Conservation (phyloP, 2,888 invertebrate species). For the Timandra comae region DNA sequence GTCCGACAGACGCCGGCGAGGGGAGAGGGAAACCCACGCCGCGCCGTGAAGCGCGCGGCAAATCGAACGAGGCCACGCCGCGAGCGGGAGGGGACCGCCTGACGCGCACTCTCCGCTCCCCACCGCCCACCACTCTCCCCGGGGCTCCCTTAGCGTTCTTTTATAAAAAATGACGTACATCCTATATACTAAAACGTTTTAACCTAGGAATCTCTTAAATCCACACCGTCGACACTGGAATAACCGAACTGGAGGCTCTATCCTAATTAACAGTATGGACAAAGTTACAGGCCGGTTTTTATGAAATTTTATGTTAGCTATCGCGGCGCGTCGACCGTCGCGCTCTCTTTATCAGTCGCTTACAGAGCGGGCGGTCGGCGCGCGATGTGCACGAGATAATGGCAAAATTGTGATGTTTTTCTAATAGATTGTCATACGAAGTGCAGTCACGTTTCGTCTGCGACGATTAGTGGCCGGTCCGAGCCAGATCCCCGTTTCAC, state of each 20-base stretch:
- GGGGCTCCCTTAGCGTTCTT: slow-evolving; percentile 49
- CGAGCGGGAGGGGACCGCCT: slow-evolving; percentile 32
- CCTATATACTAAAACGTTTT: slow-evolving; percentile 69
- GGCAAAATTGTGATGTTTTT: slow-evolving; percentile 76
- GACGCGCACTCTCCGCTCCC: slow-evolving; percentile 34
- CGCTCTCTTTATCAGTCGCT: slow-evolving; percentile 66
- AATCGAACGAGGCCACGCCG: slow-evolving; percentile 74
- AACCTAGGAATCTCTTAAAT: slow-evolving; percentile 74
- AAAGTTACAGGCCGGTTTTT: slow-evolving; percentile 65
- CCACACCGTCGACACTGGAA: slow-evolving; percentile 65
- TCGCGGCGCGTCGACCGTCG: slow-evolving; percentile 54
- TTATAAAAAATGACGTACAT: slow-evolving; percentile 64
- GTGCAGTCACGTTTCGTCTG: slow-evolving; percentile 22
- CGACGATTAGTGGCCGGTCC: slow-evolving; percentile 17
- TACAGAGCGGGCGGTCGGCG: slow-evolving; percentile 43
- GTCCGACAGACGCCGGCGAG: slow-evolving; percentile 34
- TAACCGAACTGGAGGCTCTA: slow-evolving; percentile 59
- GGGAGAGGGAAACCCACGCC: slow-evolving; percentile 44
- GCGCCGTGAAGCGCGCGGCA: slow-evolving; percentile 55
- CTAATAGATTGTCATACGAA: slow-evolving; percentile 41
- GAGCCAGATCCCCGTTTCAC: slow-evolving; percentile 19
- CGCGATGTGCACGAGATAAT: slow-evolving; percentile 59
- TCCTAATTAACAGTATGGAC: slow-evolving; percentile 69
- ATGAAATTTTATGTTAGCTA: slow-evolving; percentile 40
- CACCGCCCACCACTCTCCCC: slow-evolving; percentile 35